Percentiles rank a stretch among this genome's conserved stretches.
Evolutionary conservation across 2,113 vertebrate species (phyloP).

Genomic region (Nycticebus coucang): DNA sequence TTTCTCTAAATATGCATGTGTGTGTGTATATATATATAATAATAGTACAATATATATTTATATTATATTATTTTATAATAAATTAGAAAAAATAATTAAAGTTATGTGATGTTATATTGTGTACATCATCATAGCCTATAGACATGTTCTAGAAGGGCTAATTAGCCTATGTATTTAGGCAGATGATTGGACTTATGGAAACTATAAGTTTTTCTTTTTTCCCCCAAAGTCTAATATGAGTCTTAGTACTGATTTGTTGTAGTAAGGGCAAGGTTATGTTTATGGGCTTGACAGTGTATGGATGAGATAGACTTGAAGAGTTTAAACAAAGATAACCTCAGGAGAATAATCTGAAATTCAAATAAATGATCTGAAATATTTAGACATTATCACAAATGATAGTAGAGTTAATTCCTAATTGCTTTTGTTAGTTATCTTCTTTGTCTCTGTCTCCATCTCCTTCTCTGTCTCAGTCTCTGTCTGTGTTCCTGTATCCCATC

Average conservation of each 20-base stretch:
- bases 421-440: neutral
- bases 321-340: neutral
- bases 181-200: neutral
- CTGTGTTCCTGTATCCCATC: neutral
- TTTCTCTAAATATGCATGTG: too few species aligned
- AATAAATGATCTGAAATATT: neutral
- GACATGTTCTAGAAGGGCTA: neutral
- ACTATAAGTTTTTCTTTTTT: neutral
- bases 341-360: neutral
- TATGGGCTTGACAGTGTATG: accelerated
- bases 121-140: neutral
- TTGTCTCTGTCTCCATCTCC: neutral
- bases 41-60: too few species aligned
- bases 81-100: neutral
- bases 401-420: neutral
- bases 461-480: neutral
- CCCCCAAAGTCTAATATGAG: neutral
- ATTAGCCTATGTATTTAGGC: neutral
- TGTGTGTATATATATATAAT: too few species aligned
- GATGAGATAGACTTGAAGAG: neutral
- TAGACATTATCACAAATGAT: neutral
- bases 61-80: neutral
- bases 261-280: neutral
- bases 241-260: neutral
- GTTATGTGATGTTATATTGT: neutral